These are phyloP conservation scores for Gorilla gorilla DNA, from an alignment of 2,113 vertebrate species.

Conservation along the genomic window DNA sequence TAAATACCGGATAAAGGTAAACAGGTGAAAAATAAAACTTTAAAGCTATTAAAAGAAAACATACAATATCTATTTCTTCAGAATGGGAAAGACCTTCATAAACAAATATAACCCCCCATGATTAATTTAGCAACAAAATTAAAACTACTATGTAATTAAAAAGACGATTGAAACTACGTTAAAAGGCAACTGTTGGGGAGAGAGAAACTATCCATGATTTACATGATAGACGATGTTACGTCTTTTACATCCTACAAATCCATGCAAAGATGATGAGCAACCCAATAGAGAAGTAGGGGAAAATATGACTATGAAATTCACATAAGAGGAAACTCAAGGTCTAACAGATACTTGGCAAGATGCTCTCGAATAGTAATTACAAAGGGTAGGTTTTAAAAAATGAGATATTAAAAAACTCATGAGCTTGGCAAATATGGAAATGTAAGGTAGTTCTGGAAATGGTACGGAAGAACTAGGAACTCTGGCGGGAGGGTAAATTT, in stretches of 20 bases:
- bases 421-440: not conserved
- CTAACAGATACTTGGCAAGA: not conserved
- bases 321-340: not conserved
- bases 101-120: not conserved
- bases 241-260: not conserved
- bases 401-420: not conserved
- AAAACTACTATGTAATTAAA: not conserved
- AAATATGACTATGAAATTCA: not conserved
- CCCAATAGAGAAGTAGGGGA: not conserved
- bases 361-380: not conserved
- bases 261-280: not conserved
- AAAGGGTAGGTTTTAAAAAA: not conserved
- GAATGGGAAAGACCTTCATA: not conserved
- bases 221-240: not conserved
- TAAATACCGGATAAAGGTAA: not conserved
- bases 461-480: not conserved
- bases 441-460: not conserved
- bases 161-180: not conserved
- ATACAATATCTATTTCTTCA: not conserved
- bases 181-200: not conserved
- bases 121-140: not conserved
- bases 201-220: not conserved
- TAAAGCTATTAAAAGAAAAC: not conserved
- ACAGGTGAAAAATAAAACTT: not conserved
- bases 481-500: too few species aligned